Evolutionary conservation across 2,888 invertebrate species (phyloP), one percentile per base, ranked within the genome.

Genomic region (Sphinx pinastri): DNA sequence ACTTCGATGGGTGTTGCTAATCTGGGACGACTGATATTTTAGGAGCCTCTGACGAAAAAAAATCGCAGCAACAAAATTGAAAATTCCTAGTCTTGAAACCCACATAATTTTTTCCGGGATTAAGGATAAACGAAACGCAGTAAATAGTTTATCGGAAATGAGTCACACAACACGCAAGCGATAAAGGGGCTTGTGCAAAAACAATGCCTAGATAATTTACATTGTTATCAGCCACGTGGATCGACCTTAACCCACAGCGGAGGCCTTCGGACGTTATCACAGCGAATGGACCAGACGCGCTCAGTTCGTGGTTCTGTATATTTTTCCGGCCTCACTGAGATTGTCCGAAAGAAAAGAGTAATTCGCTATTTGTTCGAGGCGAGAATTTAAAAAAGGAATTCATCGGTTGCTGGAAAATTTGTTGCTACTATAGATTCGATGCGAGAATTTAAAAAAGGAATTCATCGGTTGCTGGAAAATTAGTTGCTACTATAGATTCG

Each of bases 201-300:
- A 70, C 70, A 70, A 70, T 70, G 54, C 59, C 16, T 70, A 25
- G 57, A 67, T 70, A 58, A 70, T 70, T 70, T 70, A 67, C 70
- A 67, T 70, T 59, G 51, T 70, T 70, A 70, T 70, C 70, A 67
- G 52, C 13, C 52, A 51, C 10, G 49, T 47, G 57, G 54, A 70
- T 68, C 68, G 59, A 31, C 68, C 68, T 68, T 57, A 68, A 68
- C 47, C 55, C 68, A 55, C 68, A 57, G 49, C 10, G 19, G 3
- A 12, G 63, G 63, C 67, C 70, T 70, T 70, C 67, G 52, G 67
- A 12, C 12, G 58, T 70, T 70, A 70, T 70, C 70, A 67, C 49
- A 49, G 49, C 45, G 13, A 49, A 63, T 63, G 63, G 47, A 19
- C 47, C 63, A 63, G 63, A 19, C 63, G 19, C 47, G 11, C 11